These are phyloP conservation scores for Myiotriccus ornatus DNA, from an alignment of 2,797 vertebrate genomes.

Conservation along the genomic window DNA sequence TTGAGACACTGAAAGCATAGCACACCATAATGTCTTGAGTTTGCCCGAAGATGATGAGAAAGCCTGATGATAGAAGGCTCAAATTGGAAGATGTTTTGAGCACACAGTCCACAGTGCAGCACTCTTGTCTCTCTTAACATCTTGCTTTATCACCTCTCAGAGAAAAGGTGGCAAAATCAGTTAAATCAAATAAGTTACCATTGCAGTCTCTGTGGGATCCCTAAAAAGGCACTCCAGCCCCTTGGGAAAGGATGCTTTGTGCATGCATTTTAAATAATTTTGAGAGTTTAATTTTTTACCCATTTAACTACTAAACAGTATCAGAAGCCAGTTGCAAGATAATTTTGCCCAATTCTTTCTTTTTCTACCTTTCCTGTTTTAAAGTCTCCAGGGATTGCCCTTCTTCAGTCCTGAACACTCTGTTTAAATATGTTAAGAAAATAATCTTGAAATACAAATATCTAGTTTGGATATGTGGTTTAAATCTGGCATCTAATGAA, in stretches of 20 bases:
- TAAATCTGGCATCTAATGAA: background rate
- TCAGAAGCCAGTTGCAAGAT: background rate
- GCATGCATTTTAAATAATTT: background rate
- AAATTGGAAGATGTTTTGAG: background rate
- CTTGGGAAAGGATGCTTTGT: background rate
- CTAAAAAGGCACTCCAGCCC: background rate
- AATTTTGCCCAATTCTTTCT: background rate
- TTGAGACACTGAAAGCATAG: background rate
- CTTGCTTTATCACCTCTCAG: conserved; percentile 10
- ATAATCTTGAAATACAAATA: background rate
- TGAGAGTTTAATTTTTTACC: background rate
- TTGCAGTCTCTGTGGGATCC: background rate
- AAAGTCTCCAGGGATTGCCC: background rate
- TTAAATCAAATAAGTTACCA: background rate
- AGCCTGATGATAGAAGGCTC: background rate
- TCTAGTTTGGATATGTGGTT: background rate
- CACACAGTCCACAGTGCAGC: background rate
- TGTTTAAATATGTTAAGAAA: background rate
- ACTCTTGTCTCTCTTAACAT: background rate
- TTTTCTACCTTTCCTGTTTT: background rate
- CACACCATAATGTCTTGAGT: background rate
- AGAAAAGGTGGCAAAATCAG: conserved; percentile 19
- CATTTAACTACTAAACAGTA: background rate
- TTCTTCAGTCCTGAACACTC: background rate
- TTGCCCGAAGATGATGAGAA: background rate